Conservation (phyloP, 2,888 invertebrate genomes). For the Sisyra terminalis region DNA sequence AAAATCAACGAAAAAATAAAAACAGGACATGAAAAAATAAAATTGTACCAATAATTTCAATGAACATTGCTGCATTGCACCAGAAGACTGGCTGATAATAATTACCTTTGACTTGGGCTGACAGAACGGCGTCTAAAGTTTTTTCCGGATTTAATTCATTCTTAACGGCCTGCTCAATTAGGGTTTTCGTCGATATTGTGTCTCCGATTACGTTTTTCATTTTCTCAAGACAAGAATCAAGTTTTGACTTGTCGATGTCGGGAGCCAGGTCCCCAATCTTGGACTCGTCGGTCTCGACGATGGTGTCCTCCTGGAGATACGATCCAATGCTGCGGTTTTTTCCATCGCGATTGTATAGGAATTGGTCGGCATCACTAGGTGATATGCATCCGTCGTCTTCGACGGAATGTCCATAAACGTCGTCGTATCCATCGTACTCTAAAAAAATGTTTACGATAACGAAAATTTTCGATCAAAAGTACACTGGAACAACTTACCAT, state of each 20-base stretch:
- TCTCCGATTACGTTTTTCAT: constrained; percentile 68
- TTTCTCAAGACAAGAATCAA: constrained; percentile 72
- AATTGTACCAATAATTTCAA: constrained; percentile 9
- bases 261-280: constrained; percentile 26
- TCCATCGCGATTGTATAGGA: constrained; percentile 67
- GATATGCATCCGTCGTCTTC: constrained; percentile 88
- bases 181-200: constrained; percentile 49
- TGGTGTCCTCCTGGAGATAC: constrained; percentile 52
- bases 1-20: constrained; percentile 7
- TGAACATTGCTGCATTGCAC: background rate
- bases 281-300: constrained; percentile 50
- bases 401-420: constrained; percentile 84
- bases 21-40: constrained; percentile 12
- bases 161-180: constrained; percentile 54
- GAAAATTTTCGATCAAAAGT: too few relatives aligned
- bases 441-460: too few relatives aligned
- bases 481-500: too few relatives aligned
- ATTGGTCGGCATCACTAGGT: constrained; percentile 70
- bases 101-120: background rate
- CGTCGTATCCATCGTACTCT: constrained; percentile 84
- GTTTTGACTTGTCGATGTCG: constrained; percentile 52
- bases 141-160: constrained; percentile 56
- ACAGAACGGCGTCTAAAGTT: constrained; percentile 56
- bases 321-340: constrained; percentile 57
- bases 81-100: background rate